Percentiles rank a stretch among this genome's conserved stretches.
These are phyloP conservation scores for Rhyacophila brunnea DNA, from an alignment of 1,140 invertebrate genomes.

Conservation along the genomic window DNA sequence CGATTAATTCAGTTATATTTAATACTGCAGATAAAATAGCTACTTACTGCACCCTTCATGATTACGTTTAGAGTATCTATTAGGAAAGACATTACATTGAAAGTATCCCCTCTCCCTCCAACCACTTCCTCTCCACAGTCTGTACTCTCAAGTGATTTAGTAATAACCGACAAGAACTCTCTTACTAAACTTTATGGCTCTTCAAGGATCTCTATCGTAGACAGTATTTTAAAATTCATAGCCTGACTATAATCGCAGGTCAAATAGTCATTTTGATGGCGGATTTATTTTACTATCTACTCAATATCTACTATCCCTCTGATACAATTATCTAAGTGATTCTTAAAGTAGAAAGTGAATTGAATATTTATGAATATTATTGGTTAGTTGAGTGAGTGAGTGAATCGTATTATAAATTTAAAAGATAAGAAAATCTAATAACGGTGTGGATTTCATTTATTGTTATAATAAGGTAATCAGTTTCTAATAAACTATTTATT, in stretches of 20 bases:
- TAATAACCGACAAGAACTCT: conserved; percentile 22
- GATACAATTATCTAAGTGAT: conserved; percentile 3
- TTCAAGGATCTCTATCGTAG: conserved; percentile 3
- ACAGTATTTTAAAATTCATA: conserved; percentile 27
- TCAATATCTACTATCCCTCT: too few relatives aligned
- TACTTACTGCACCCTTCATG: neutral
- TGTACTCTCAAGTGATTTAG: conserved; percentile 22
- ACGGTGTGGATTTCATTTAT: too few relatives aligned
- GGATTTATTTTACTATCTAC: too few relatives aligned
- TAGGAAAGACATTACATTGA: conserved; percentile 10
- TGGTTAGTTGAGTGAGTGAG: too few relatives aligned
- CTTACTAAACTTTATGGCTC: conserved; percentile 17
- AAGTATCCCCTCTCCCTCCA: neutral
- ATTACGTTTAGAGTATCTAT: conserved; percentile 5
- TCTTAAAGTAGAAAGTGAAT: too few relatives aligned
- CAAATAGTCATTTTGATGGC: conserved; percentile 6
- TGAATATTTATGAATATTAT: neutral
- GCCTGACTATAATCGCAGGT: conserved; percentile 11
- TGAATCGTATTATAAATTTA: neutral
- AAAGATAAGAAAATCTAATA: too few relatives aligned
- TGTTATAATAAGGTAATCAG: too few relatives aligned
- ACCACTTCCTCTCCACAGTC: neutral
- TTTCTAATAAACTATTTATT: too few relatives aligned
- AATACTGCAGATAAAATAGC: too few relatives aligned
- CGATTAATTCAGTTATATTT: too few relatives aligned